These are phyloP conservation scores for Papilio glaucus DNA, from an alignment of 1,140 invertebrate species.

Conservation along the genomic window DNA sequence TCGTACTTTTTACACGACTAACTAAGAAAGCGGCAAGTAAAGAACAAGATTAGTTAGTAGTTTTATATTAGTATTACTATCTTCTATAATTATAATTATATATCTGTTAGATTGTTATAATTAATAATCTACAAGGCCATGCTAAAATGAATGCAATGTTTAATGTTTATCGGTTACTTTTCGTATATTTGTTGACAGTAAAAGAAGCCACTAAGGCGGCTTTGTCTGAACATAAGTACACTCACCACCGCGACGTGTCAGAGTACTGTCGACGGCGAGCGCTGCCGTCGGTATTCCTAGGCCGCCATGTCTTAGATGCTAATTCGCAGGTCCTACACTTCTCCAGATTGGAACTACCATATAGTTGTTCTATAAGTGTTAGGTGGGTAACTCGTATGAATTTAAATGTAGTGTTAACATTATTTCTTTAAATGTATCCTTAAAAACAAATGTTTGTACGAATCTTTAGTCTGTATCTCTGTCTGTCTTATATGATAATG, in stretches of 20 bases:
- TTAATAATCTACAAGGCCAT: constrained; percentile 41
- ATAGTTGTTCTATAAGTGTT: constrained; percentile 69
- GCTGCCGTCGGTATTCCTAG: constrained; percentile 67
- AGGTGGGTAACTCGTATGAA: constrained; percentile 67
- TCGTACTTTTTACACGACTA: no score
- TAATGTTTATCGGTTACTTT: constrained; percentile 32
- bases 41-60: no score
- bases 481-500: no score
- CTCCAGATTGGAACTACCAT: constrained; percentile 62
- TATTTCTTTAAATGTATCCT: no score
- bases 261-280: constrained; percentile 67
- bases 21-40: no score
- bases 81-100: no score
- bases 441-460: no score
- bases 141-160: constrained; percentile 19
- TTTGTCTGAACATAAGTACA: constrained; percentile 44
- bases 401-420: neutral
- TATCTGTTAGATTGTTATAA: no score
- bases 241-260: constrained; percentile 67
- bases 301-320: constrained; percentile 59
- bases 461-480: no score
- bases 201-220: constrained; percentile 1
- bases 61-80: no score
- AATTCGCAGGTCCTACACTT: constrained; percentile 65
- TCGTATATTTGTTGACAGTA: constrained; percentile 28